Evolutionary conservation across 2,888 invertebrate species (phyloP).

Genomic region (Slavum lentiscoides): DNA sequence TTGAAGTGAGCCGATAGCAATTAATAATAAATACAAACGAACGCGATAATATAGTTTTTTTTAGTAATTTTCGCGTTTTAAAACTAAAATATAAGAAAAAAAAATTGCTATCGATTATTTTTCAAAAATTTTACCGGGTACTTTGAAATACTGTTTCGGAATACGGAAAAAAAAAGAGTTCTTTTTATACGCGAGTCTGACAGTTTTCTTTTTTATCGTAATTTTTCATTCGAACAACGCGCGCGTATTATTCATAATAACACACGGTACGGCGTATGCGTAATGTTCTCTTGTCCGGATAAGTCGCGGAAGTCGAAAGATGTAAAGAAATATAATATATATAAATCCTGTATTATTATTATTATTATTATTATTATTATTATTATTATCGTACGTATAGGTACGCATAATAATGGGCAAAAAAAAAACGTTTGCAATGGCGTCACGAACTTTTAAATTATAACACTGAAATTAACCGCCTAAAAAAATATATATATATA

Average conservation of each 20-base stretch:
- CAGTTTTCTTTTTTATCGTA: neutral
- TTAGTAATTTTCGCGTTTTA: too few species aligned
- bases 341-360: neutral
- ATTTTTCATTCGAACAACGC: neutral
- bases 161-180: neutral
- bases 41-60: too few species aligned
- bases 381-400: neutral
- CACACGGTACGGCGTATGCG: neutral
- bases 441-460: too few species aligned
- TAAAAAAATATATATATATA: too few species aligned
- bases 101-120: too few species aligned
- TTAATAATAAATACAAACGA: too few species aligned
- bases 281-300: neutral
- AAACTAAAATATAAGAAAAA: too few species aligned
- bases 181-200: neutral
- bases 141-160: neutral
- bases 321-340: neutral
- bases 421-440: neutral
- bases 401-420: neutral
- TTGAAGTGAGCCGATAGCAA: too few species aligned
- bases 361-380: too few species aligned
- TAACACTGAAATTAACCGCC: too few species aligned
- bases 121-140: too few species aligned
- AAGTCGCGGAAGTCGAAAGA: neutral
- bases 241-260: neutral